These are phyloP conservation scores for Rhabditoides inermis DNA, from an alignment of 2,888 invertebrate genomes.

Conservation along the genomic window DNA sequence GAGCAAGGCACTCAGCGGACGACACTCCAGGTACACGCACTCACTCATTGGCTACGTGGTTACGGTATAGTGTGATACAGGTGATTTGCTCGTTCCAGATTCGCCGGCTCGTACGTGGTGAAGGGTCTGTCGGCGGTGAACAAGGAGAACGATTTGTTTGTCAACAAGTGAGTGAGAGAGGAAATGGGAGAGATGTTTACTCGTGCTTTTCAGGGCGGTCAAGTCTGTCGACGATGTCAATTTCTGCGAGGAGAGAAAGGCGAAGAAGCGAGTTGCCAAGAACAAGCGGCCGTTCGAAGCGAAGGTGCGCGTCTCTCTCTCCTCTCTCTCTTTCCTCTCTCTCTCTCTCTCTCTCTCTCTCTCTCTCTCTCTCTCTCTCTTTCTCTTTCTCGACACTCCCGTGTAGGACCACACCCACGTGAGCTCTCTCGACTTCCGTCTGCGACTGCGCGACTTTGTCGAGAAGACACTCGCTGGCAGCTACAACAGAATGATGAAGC, in stretches of 20 bases:
- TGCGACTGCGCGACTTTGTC: constrained; percentile 87
- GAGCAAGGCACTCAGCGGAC: constrained; percentile 1
- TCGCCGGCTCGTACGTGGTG: constrained; percentile 84
- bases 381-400: neutral
- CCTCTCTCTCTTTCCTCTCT: neutral
- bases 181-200: too few species aligned
- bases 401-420: constrained; percentile 67
- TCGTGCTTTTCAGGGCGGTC: constrained; percentile 14
- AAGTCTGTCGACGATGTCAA: constrained; percentile 22
- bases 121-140: constrained; percentile 86
- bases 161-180: constrained; percentile 26
- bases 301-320: constrained; percentile 5
- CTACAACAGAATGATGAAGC: constrained; percentile 83
- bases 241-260: constrained; percentile 34
- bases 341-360: neutral
- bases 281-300: constrained; percentile 65
- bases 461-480: constrained; percentile 81
- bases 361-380: neutral
- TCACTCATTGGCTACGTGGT: neutral
- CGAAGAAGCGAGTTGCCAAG: constrained; percentile 67
- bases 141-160: constrained; percentile 62
- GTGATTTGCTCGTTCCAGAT: constrained; percentile 57
- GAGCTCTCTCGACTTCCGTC: constrained; percentile 77
- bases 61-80: neutral
- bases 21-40: constrained; percentile 11